Evolutionary conservation across 2,888 invertebrate genomes (phyloP).

Genomic region (Plutella xylostella): DNA sequence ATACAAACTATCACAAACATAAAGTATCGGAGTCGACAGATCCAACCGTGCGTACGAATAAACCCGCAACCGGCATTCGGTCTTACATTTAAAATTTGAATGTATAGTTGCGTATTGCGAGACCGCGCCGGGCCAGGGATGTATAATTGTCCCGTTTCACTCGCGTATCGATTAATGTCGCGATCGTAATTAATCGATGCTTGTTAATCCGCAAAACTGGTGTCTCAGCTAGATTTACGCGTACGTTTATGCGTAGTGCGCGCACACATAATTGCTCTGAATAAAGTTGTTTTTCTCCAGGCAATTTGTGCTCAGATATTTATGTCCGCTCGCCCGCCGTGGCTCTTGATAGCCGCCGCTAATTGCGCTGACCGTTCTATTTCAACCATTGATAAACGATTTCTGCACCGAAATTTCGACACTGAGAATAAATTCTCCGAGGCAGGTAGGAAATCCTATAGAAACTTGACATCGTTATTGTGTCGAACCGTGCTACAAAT

Average conservation of each 20-base stretch:
- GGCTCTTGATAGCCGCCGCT: constrained; percentile 24
- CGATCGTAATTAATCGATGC: constrained; percentile 18
- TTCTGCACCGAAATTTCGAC: constrained; percentile 21
- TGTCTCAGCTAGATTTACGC: constrained; percentile 16
- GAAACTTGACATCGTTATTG: too few species aligned
- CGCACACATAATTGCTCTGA: constrained; percentile 25
- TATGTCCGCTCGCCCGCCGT: constrained; percentile 17
- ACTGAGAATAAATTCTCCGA: too few species aligned
- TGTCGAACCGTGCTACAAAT: too few species aligned
- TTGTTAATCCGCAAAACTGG: constrained; percentile 14
- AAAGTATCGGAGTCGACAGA: too few species aligned
- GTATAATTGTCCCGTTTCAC: constrained; percentile 3
- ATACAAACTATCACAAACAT: too few species aligned
- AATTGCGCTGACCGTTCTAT: constrained; percentile 26
- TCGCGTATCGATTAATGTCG: constrained; percentile 15
- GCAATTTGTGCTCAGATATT: constrained; percentile 22
- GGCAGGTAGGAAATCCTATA: too few species aligned
- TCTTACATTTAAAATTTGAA: too few species aligned
- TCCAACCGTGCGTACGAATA: too few species aligned
- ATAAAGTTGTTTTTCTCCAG: constrained; percentile 34
- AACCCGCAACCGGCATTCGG: too few species aligned
- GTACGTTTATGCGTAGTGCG: constrained; percentile 11
- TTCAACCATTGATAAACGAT: constrained; percentile 22
- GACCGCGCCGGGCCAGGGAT: too few species aligned
- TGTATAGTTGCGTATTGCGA: too few species aligned